Conservation (phyloP, 92 coral and sea anemone genomes). For the Desmophyllum pertusum region DNA sequence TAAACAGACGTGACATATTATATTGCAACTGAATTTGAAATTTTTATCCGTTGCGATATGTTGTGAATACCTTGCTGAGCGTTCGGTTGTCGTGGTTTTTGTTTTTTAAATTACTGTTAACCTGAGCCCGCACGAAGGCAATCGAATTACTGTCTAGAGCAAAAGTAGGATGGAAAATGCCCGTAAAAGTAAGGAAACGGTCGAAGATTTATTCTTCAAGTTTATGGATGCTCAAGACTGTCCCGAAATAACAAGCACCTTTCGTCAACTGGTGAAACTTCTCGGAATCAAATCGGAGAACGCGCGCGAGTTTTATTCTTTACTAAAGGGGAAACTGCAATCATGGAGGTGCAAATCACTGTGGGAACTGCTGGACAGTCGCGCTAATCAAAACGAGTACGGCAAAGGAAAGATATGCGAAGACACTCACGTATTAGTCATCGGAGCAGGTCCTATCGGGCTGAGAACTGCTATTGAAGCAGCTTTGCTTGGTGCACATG, state of each 20-base stretch:
- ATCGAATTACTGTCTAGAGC: not conserved
- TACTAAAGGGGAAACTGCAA: conserved; percentile 82
- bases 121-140: conserved; percentile 19
- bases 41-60: conserved; percentile 46
- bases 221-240: conserved; percentile 87
- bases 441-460: conserved; percentile 96
- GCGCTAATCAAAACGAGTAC: conserved; percentile 91
- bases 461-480: conserved; percentile 93
- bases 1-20: conserved; percentile 50
- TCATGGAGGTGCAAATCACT: conserved; percentile 94
- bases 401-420: conserved; percentile 91
- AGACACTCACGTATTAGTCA: conserved; percentile 84
- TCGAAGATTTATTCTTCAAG: conserved; percentile 79
- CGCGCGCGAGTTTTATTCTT: conserved; percentile 80
- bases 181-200: conserved; percentile 36
- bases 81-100: conserved; percentile 42
- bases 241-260: conserved; percentile 78
- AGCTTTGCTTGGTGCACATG: conserved; percentile 93
- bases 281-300: conserved; percentile 75
- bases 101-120: not conserved
- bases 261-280: conserved; percentile 81
- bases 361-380: conserved; percentile 90
- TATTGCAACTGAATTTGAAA: conserved; percentile 43
- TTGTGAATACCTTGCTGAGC: conserved; percentile 30
- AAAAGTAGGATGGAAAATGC: conserved; percentile 29